phyloP scores from a whole-genome alignment of 2,113 vertebrate genomes.

The Carlito syrichta region DNA sequence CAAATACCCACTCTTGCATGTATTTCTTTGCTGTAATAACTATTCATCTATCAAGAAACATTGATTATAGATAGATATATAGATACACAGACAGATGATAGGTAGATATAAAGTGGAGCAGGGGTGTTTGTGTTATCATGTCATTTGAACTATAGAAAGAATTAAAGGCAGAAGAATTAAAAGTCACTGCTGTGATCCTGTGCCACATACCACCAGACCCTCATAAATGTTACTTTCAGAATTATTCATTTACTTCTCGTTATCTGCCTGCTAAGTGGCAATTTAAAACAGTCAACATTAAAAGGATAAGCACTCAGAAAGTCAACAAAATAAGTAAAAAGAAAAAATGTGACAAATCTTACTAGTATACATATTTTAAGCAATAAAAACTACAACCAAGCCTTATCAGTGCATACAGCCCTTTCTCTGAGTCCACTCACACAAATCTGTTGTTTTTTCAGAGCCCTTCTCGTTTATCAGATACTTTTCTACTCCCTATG shows the following conservation, averaged over 20 bases:
- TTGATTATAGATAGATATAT: too few species aligned
- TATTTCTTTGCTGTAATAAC: not conserved
- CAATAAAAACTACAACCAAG: not conserved
- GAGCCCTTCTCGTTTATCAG: not conserved
- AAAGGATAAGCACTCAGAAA: not conserved
- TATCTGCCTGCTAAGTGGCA: not conserved
- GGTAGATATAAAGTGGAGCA: not conserved
- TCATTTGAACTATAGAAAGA: not conserved
- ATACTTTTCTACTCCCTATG: not conserved
- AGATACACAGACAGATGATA: too few species aligned
- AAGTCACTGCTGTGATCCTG: not conserved
- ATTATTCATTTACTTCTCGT: not conserved
- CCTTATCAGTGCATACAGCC: not conserved
- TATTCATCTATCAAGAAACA: too few species aligned
- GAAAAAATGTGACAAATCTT: not conserved
- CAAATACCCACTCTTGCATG: not conserved
- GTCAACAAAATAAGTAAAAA: not conserved
- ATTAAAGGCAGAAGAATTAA: not conserved
- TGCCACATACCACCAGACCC: not conserved
- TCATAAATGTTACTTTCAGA: not conserved
- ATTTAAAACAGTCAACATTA: not conserved
- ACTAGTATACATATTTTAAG: not conserved
- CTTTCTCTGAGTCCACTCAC: not conserved
- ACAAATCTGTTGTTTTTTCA: not conserved
- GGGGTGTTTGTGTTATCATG: not conserved